Base-by-base conservation (phyloP, 2,797 vertebrate genomes). In the Psittacula echo region DNA sequence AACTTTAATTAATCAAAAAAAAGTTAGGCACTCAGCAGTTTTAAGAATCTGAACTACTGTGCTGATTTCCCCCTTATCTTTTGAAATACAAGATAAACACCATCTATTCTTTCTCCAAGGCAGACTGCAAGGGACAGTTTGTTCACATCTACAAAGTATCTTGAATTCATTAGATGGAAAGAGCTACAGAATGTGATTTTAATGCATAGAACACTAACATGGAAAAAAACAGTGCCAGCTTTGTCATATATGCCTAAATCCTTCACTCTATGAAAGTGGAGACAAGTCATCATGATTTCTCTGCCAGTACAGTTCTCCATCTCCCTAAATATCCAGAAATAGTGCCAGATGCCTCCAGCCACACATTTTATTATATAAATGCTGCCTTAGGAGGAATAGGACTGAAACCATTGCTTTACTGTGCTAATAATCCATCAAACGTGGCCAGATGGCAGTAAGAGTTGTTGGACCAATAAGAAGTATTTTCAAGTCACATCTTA, bases 1-100 rank as follows among this genome's bases (percentile, higher is more conserved):
- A 87, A 90, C 30, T 77, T 85, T 44, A 73, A 77, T 76, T 94
- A 94, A 93, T 72, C 74, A 71, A 87, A 83, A 23, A 7, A 83
- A 87, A 80, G 34, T 62, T 64, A 77, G 47, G 15, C 41, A 56
- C 41, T 91, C 79, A 74, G 73, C 62, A 61, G 37, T 71, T 85
- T 88, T 60, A 44, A 86, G 61, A 87, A 80, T 74, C 34, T 56
- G 30, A 88, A 65, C n/a, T 37, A 41, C 51, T 74, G 29, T 45
- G 26, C 34, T 53, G 16, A 34, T 66, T 86, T 82, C 47, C 5
- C 44, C 62, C 44, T 89, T 89, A 86, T 85, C 74, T 89, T 70
- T 72, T 13, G 39, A 90, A 77, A 34, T 82, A 0, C 1, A 0
- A 90, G 86, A 95, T 93, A 90, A 93, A 76, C 32, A 74, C 47